phyloP scores from a whole-genome alignment of 2,888 invertebrate species.

The Bedellia somnulentella region DNA sequence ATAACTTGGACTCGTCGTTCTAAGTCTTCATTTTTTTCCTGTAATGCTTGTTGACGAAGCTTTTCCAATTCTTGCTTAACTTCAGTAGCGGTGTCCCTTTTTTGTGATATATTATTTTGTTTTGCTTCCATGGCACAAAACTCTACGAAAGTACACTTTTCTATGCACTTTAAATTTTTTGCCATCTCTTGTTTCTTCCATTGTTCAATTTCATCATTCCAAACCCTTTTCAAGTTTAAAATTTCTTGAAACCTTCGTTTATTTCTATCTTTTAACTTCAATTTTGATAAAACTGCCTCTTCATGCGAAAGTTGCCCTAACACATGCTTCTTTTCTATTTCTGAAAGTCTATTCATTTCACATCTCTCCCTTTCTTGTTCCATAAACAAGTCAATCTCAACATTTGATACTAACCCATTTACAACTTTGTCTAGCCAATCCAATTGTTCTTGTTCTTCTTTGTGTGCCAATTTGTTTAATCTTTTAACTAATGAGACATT shows the following conservation, averaged over 20 bases:
- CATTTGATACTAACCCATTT: too few species aligned
- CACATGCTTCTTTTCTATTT: constrained; percentile 62
- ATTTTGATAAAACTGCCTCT: constrained; percentile 61
- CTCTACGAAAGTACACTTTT: constrained; percentile 33
- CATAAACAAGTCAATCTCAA: too few species aligned
- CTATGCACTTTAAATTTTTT: constrained; percentile 45
- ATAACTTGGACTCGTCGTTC: constrained; percentile 47
- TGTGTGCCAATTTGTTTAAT: constrained; percentile 47
- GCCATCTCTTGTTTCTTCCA: constrained; percentile 50
- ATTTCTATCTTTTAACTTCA: constrained; percentile 42
- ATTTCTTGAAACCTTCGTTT: constrained; percentile 51
- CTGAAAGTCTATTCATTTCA: constrained; percentile 48
- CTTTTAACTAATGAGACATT: constrained; percentile 53
- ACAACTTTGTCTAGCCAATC: constrained; percentile 51
- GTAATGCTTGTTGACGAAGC: constrained; percentile 30
- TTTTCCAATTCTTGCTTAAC: constrained; percentile 30
- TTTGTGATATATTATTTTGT: constrained; percentile 21
- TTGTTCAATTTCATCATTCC: constrained; percentile 49
- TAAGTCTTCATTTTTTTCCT: constrained; percentile 46
- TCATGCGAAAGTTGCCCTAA: constrained; percentile 60
- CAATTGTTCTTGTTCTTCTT: constrained; percentile 46
- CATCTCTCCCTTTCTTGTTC: constrained; percentile 46
- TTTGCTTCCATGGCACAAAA: constrained; percentile 28
- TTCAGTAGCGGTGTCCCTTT: constrained; percentile 27
- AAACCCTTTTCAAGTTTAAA: constrained; percentile 42